Percentiles rank a stretch among this genome's conserved stretches.
phyloP scores from a whole-genome alignment of 2,797 vertebrate species.

The Danio aesculapii region DNA sequence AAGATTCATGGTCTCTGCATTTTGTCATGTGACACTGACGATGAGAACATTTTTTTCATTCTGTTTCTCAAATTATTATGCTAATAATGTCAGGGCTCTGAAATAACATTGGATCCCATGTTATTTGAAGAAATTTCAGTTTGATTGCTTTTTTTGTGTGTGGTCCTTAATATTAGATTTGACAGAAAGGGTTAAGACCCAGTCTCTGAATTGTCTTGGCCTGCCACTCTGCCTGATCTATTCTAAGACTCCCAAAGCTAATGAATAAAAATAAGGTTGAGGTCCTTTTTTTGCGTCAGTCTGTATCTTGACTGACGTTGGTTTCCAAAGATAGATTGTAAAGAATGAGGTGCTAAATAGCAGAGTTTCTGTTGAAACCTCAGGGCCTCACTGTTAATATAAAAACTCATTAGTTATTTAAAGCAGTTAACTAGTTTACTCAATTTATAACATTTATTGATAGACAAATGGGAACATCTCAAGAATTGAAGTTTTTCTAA shows the following conservation, averaged over 20 bases:
- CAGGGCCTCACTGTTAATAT: neutral
- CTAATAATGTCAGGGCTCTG: neutral
- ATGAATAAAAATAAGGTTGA: conserved; percentile 55
- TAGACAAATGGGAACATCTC: neutral
- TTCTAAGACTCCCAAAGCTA: conserved; percentile 56
- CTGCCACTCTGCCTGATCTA: conserved; percentile 40
- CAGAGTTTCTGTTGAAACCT: neutral
- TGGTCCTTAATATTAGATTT: conserved; percentile 8
- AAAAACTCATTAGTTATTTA: neutral
- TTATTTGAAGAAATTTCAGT: neutral
- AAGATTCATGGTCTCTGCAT: too few species aligned
- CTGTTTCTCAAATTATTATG: neutral
- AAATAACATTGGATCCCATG: neutral
- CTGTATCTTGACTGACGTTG: conserved; percentile 37
- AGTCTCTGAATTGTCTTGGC: conserved; percentile 41
- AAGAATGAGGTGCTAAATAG: conserved; percentile 20
- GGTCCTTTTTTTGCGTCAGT: conserved; percentile 36
- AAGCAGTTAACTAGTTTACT: neutral
- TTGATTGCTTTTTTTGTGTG: neutral
- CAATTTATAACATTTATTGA: neutral
- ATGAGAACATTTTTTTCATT: neutral
- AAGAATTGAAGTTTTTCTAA: neutral
- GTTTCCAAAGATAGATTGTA: conserved; percentile 32
- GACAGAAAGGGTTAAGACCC: conserved; percentile 45
- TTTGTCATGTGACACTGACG: neutral